A percentile compares a stretch with the other conserved stretches of the same genome.
Conservation (phyloP, 1,140 invertebrate genomes). For the Trypoxylus dichotomus region DNA sequence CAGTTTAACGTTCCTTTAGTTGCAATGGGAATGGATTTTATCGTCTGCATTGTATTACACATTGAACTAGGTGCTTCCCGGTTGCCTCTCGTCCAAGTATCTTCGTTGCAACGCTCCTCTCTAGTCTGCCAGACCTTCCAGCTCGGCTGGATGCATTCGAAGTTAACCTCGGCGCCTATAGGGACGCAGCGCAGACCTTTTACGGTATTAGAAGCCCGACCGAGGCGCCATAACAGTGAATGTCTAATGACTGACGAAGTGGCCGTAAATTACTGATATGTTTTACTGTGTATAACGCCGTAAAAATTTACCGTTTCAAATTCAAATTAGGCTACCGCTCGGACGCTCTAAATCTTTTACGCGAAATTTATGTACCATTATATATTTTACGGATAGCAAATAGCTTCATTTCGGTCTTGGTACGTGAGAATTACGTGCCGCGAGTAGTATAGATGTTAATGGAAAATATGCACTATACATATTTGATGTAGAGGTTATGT, state of each 20-base stretch:
- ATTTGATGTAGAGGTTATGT: too few relatives aligned
- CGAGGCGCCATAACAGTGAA: background rate
- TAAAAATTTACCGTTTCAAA: constrained; percentile 1
- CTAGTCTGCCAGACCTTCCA: background rate
- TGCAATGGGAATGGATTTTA: background rate
- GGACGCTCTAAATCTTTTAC: background rate
- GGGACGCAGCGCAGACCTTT: background rate
- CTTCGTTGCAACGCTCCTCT: background rate
- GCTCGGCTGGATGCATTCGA: background rate
- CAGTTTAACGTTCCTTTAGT: background rate
- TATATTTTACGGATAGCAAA: background rate
- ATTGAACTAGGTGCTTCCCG: background rate
- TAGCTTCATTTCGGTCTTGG: background rate
- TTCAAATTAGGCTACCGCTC: background rate
- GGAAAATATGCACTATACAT: too few relatives aligned
- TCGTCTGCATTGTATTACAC: background rate
- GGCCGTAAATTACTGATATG: background rate
- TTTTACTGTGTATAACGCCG: background rate
- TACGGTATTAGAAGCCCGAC: background rate
- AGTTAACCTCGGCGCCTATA: background rate
- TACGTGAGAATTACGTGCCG: background rate
- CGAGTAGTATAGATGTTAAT: too few relatives aligned
- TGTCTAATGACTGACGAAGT: background rate
- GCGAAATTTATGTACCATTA: background rate
- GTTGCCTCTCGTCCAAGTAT: background rate